A percentile compares a stretch with the other conserved stretches of the same genome.
These are phyloP conservation scores for Penaeus chinensis DNA, from an alignment of 1,140 invertebrate genomes.

Conservation along the genomic window DNA sequence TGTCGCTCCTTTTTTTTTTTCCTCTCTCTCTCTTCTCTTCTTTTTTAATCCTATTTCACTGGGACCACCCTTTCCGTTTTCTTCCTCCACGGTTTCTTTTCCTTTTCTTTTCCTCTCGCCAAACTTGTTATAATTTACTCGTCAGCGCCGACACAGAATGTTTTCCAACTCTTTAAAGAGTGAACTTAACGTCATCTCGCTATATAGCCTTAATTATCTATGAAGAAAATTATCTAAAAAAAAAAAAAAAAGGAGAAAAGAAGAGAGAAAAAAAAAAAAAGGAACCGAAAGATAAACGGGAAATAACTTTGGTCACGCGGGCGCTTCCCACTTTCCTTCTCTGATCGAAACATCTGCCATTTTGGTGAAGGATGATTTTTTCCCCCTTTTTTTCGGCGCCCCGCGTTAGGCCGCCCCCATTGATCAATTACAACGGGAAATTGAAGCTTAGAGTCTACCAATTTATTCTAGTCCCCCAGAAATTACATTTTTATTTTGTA, in stretches of 20 bases:
- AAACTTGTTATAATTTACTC: too few relatives aligned
- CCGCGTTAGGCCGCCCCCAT: constrained; percentile 20
- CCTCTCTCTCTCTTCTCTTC: not conserved
- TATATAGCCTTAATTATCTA: too few relatives aligned
- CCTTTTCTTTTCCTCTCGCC: not conserved
- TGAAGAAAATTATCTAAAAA: not conserved
- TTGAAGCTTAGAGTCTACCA: constrained; percentile 56
- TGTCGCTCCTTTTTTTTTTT: not conserved
- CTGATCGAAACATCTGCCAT: constrained; percentile 41
- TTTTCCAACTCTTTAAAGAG: too few relatives aligned
- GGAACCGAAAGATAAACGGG: not conserved
- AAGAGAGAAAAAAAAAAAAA: not conserved
- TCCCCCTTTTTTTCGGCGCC: not conserved
- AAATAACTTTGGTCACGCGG: not conserved
- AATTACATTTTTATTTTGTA: constrained; percentile 58
- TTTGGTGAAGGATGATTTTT: not conserved
- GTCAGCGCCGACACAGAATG: too few relatives aligned
- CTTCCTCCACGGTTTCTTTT: not conserved
- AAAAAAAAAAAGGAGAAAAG: not conserved
- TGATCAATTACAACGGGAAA: constrained; percentile 57
- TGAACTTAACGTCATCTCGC: too few relatives aligned
- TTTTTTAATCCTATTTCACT: not conserved
- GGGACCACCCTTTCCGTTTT: not conserved
- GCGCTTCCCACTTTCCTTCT: not conserved
- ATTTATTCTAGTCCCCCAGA: constrained; percentile 59